Conservation (phyloP, 2,888 invertebrate genomes). For the Nephrotoma flavescens region DNA sequence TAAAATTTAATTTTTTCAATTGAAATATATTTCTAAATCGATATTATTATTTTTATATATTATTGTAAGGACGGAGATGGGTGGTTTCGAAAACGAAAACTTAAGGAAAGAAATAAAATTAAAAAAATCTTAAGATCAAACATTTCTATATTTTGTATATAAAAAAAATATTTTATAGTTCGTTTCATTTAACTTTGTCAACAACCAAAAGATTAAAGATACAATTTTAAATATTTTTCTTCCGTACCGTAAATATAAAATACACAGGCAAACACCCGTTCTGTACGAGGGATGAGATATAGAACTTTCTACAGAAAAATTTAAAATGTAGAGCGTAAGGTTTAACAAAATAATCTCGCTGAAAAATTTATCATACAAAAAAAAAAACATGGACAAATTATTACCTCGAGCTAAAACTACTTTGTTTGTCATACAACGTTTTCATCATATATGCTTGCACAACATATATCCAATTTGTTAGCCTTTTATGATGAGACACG, state of each 20-base stretch:
- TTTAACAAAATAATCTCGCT: not conserved
- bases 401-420: not conserved
- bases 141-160: not conserved
- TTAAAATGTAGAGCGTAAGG: not conserved
- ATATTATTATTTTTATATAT: not conserved
- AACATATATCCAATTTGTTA: not conserved
- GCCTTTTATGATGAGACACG: not conserved
- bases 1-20: not conserved
- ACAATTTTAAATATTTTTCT: not conserved
- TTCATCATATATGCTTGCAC: not conserved
- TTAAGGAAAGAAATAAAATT: not conserved
- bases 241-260: too few relatives aligned
- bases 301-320: not conserved
- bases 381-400: not conserved
- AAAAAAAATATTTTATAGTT: not conserved
- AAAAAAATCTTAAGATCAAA: not conserved
- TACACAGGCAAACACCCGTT: not conserved
- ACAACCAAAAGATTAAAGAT: not conserved
- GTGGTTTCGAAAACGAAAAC: not conserved
- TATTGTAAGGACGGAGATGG: not conserved
- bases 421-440: not conserved
- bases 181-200: not conserved
- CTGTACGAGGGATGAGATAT: not conserved
- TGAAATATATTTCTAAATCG: not conserved
- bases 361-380: not conserved